Conservation (phyloP, 2,113 vertebrate species). For the Philantomba maxwellii region DNA sequence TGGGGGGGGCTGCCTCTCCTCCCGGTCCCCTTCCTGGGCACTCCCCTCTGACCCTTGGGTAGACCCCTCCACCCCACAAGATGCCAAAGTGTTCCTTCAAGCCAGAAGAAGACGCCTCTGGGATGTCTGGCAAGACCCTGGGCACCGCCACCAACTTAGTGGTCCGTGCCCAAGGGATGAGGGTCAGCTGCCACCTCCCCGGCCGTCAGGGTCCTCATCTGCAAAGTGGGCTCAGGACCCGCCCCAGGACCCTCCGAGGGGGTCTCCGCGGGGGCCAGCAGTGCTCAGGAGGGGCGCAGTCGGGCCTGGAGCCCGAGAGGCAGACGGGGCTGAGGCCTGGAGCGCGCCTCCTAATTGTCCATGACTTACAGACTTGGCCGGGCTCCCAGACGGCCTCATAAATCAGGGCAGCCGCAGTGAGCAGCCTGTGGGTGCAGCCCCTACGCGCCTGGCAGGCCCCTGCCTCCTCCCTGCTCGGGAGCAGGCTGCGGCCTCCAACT, state of each 20-base stretch:
- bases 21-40: not conserved
- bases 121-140: not conserved
- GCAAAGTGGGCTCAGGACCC: not conserved
- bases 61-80: not conserved
- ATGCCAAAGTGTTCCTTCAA: not conserved
- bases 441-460: slow-evolving; percentile 29
- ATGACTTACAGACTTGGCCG: slow-evolving; percentile 76
- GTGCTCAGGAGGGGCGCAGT: fast-evolving
- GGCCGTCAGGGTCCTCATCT: not conserved
- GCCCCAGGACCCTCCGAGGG: not conserved
- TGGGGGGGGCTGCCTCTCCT: not conserved
- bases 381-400: slow-evolving; percentile 74
- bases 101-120: not conserved
- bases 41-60: too few species aligned
- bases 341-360: slow-evolving; percentile 73
- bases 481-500: not conserved
- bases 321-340: slow-evolving; percentile 65
- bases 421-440: slow-evolving; percentile 55
- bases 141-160: not conserved
- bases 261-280: not conserved
- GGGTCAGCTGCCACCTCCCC: not conserved
- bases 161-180: fast-evolving
- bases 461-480: slow-evolving; percentile 20
- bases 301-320: not conserved
- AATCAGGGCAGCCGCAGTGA: slow-evolving; percentile 71